Evolutionary conservation across 1,140 invertebrate species (phyloP), one percentile per base, ranked within the genome.

Genomic region (Apis cerana): DNA sequence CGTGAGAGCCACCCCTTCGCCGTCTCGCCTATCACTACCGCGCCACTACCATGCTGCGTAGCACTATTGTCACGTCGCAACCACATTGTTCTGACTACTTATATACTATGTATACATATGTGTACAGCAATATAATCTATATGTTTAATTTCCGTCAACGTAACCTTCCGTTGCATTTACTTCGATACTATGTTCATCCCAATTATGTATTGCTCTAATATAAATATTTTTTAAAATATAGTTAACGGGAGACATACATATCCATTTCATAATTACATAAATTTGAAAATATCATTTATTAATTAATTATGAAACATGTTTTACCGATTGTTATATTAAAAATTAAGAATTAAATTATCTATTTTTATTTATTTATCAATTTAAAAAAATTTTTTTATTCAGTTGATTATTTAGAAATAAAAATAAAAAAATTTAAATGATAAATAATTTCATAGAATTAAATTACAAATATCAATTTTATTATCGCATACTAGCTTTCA

Each of bases 1-100:
- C 23, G 48, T 67, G 80, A 84, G 75, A 85, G 74, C 89, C 84
- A 87, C 83, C 90, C 89, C 84, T 84, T 74, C 79, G 50, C 56
- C 61, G 33, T 43, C 33, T 43, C 65, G n/a, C 67, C 62, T 19
- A 64, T 5, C 52, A 54, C 52, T 15, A 15, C 52, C 52, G 52
- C 52, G 15, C 62, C 62, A 33, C 62, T 27, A 23, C 23, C 62
- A 27, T 23, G 61, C 23, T 4, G 5, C 17, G 7, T 17, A 13
- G 54, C 62, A 58, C 27, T 58, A 12, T 15, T 19, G 17, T 17
- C 62, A 17, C 27, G 64, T 11, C 64, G 21, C 65, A n/a, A 48
- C 17, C 23, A 21, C 48, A n/a, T 21, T 56, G 69, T 33, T n/a
- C 43, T 3, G 11, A 43, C 27, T 19, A 23, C 19, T 13, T 69